A percentile compares a stretch with the other conserved stretches of the same genome.
These are phyloP conservation scores for Loripinus fragilis DNA, from an alignment of 2,888 invertebrate species.

Conservation along the genomic window DNA sequence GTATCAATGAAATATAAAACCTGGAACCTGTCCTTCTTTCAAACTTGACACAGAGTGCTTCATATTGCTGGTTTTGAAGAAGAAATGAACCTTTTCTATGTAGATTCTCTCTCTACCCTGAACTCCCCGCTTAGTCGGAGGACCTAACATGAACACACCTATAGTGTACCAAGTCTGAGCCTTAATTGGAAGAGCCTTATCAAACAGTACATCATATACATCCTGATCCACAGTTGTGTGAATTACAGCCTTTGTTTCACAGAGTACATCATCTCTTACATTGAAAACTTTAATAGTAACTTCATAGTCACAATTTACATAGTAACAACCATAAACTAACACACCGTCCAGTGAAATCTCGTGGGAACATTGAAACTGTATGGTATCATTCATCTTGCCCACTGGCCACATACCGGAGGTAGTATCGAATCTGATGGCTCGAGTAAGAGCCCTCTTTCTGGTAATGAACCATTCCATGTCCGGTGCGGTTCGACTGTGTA, in stretches of 20 bases:
- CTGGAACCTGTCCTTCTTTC: conserved; percentile 53
- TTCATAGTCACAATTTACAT: conserved; percentile 29
- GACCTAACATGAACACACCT: conserved; percentile 39
- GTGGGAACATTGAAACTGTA: conserved; percentile 48
- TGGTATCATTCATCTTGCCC: conserved; percentile 41
- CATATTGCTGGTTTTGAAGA: conserved; percentile 43
- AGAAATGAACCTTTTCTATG: conserved; percentile 50
- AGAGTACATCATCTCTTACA: conserved; percentile 17
- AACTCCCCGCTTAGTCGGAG: conserved; percentile 49
- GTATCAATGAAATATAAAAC: conserved; percentile 44
- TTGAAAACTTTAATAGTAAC: conserved; percentile 33
- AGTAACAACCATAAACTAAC: conserved; percentile 41
- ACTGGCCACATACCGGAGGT: conserved; percentile 49
- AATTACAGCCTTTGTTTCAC: conserved; percentile 18
- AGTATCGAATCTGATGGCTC: conserved; percentile 43
- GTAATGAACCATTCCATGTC: conserved; percentile 43
- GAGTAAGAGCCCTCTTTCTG: conserved; percentile 39
- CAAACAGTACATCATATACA: conserved; percentile 38
- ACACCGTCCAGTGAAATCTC: conserved; percentile 45
- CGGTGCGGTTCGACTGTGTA: conserved; percentile 46
- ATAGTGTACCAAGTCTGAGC: conserved; percentile 50
- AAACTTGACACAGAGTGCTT: conserved; percentile 36
- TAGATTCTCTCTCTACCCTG: conserved; percentile 47
- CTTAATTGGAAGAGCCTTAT: conserved; percentile 31
- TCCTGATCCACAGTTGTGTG: conserved; percentile 31